A percentile compares a stretch with the other conserved stretches of the same genome.
phyloP scores from a whole-genome alignment of 2,797 vertebrate species.

The Coreius guichenoti region DNA sequence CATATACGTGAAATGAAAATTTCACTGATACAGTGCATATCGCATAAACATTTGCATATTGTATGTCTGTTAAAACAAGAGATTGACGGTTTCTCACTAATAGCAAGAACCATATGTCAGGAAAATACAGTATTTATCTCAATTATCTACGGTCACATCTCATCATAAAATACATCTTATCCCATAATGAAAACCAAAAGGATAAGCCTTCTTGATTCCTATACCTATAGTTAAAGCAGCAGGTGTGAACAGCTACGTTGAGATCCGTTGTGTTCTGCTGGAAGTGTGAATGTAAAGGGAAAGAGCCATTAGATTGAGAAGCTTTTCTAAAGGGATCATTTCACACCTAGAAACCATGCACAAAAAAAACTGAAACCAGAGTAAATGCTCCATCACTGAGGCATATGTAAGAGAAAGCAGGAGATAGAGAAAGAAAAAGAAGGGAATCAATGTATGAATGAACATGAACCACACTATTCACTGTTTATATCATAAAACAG shows the following conservation, averaged over 20 bases:
- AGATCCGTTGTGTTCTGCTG: neutral
- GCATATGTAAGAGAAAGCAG: neutral
- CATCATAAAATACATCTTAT: neutral
- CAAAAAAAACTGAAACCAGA: conserved; percentile 3
- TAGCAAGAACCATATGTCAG: neutral
- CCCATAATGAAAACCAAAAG: neutral
- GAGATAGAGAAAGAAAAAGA: neutral
- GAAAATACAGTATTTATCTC: neutral
- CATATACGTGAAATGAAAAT: no score
- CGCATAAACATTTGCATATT: neutral
- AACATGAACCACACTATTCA: neutral
- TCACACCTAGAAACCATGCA: conserved; percentile 57
- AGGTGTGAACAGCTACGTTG: conserved; percentile 37
- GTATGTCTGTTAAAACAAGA: neutral
- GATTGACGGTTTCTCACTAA: neutral
- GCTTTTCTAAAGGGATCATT: conserved; percentile 26
- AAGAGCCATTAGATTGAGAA: conserved; percentile 4
- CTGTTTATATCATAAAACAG: neutral
- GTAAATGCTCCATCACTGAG: neutral
- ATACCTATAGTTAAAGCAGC: neutral
- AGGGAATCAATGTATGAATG: neutral
- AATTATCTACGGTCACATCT: neutral
- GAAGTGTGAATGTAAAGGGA: conserved; percentile 30
- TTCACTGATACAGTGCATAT: neutral
- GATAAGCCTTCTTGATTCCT: neutral